A percentile compares a stretch with the other conserved stretches of the same genome.
phyloP scores from a whole-genome alignment of 2,797 vertebrate genomes.

The Columba guinea region DNA sequence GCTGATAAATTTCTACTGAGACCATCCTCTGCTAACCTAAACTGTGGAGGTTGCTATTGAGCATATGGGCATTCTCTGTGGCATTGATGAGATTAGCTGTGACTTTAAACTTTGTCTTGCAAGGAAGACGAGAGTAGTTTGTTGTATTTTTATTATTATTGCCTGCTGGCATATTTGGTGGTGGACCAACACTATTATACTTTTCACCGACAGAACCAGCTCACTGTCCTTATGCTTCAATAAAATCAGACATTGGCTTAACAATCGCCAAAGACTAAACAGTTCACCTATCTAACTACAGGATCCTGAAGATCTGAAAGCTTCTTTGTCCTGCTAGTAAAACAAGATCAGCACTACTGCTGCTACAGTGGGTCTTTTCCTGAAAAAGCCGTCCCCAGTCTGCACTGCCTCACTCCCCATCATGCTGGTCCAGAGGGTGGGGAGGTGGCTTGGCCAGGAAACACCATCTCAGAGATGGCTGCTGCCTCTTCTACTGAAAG shows the following conservation, averaged over 20 bases:
- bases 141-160: neutral
- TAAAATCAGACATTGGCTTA: neutral
- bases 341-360: neutral
- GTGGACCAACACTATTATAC: neutral
- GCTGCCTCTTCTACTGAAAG: neutral
- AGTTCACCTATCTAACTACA: neutral
- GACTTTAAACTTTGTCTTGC: neutral
- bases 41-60: neutral
- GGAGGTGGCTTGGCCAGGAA: neutral
- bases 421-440: neutral
- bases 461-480: neutral
- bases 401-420: neutral
- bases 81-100: accelerated
- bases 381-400: no score
- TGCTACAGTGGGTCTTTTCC: neutral
- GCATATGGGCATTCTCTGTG: neutral
- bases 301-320: neutral
- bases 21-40: neutral
- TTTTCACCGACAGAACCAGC: neutral
- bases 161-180: neutral
- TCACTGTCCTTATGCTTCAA: neutral
- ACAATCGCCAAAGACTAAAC: neutral
- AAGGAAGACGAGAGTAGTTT: neutral
- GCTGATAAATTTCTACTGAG: neutral
- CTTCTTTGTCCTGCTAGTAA: neutral